phyloP scores from a whole-genome alignment of 2,797 vertebrate genomes.

The Champsocephalus esox region DNA sequence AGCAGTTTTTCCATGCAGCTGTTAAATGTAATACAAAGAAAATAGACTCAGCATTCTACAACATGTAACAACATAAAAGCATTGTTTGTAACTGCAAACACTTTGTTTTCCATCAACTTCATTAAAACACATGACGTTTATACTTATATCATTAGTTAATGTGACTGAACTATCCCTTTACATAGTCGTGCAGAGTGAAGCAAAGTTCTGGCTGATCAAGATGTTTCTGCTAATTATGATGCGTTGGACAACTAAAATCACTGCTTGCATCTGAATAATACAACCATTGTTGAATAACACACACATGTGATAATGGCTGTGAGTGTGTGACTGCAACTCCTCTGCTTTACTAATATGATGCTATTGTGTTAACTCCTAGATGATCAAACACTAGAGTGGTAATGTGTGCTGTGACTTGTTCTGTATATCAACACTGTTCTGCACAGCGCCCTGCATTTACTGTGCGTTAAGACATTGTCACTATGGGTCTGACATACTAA shows the following conservation, averaged over 20 bases:
- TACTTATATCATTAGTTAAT: not conserved
- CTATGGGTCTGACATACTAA: conserved; percentile 2
- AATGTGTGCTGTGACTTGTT: conserved; percentile 17
- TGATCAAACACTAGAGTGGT: not conserved
- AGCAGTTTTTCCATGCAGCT: not conserved
- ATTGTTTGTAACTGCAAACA: not conserved
- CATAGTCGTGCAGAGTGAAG: conserved; percentile 35
- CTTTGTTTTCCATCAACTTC: not conserved
- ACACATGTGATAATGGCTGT: conserved; percentile 30
- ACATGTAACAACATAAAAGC: not conserved
- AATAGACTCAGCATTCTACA: not conserved
- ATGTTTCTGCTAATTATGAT: conserved; percentile 54
- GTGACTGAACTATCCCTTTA: conserved; percentile 67
- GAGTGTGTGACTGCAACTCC: conserved; percentile 52
- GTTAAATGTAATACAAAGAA: not conserved
- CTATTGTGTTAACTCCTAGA: conserved; percentile 1
- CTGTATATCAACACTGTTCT: conserved; percentile 12
- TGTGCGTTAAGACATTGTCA: not conserved
- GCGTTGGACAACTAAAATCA: conserved; percentile 59
- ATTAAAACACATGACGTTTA: not conserved
- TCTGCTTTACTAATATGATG: conserved; percentile 83
- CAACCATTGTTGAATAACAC: conserved; percentile 26
- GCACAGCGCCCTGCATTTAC: conserved; percentile 6
- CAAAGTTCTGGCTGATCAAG: conserved; percentile 25
- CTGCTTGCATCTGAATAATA: conserved; percentile 66